Base-by-base conservation (phyloP, 1,140 invertebrate genomes). In the Aphelinus atriplicis region DNA sequence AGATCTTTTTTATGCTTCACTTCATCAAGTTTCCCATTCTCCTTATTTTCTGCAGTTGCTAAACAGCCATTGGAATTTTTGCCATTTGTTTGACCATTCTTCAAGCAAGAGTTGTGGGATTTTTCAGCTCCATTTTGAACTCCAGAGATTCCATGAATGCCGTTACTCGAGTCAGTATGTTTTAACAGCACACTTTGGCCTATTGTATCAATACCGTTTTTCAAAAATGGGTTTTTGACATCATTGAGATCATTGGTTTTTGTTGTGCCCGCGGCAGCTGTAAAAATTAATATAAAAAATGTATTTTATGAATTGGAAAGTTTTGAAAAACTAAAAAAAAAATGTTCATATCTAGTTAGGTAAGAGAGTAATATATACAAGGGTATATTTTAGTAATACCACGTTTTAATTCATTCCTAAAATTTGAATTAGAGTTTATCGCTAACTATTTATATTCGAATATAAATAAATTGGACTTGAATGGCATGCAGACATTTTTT, bases 201-300 rank as follows among this genome's bases (percentile, higher is more conserved):
- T 57, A 57, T 75, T 3, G 58, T n/a, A 58, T 69, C 66, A 6
- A 64, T 63, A 10, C 60, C 66, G 50, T 69, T 69, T 64, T 75
- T 75, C 4, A 58, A 26, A 7, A 75, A 58, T 56, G 73, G 66
- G 64, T 48, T 69, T 42, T 45, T 75, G 3, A 55, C 47, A 5
- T 74, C 67, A 46, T 67, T 55, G n/a, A 61, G 47, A 58, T 75
- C 53, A 50, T 3, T 55, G 26, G 43, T 66, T 3, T 65, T 71
- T 9, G 62, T 46, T 1, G 67, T 61, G 55, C 45, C 64, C 1
- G 48, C 48, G 2, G 56, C 53, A 42, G 67, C 73, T 75, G 68
- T n/a, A 58, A 57, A 48, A 3, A 63, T 6, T 43, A n/a, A 51
- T 58, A 51, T 4, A 3, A 58, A 56, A 10, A 10, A 51, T 66